Evolutionary conservation across 2,888 invertebrate species (phyloP).

Genomic region (Perdita meconis): DNA sequence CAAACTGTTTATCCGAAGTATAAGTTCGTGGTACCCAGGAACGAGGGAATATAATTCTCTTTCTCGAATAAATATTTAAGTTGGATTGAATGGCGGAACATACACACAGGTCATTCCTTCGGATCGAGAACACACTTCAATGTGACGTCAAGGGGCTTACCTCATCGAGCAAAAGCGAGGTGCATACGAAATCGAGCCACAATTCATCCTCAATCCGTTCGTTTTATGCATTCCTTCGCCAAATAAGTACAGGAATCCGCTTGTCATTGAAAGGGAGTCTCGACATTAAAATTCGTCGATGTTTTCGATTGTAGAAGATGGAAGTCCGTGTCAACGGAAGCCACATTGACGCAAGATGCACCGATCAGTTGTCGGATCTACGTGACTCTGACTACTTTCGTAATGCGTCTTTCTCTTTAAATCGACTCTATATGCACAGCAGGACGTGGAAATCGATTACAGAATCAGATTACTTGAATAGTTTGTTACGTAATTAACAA

Average conservation of each 20-base stretch:
- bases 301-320: constrained; percentile 27
- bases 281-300: constrained; percentile 32
- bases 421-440: constrained; percentile 18
- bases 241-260: background rate
- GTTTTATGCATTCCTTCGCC: constrained; percentile 8
- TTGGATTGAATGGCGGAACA: constrained; percentile 13
- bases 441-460: constrained; percentile 33
- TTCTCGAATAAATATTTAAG: background rate
- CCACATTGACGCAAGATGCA: constrained; percentile 56
- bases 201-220: background rate
- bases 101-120: background rate
- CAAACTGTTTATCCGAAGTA: background rate
- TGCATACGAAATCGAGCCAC: constrained; percentile 2
- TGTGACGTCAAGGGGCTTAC: constrained; percentile 21
- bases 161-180: constrained; percentile 5
- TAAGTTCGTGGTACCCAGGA: background rate
- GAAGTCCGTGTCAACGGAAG: constrained; percentile 62
- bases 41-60: constrained; percentile 13
- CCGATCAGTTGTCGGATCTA: constrained; percentile 30
- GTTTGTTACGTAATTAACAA: constrained; percentile 29
- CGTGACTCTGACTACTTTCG: constrained; percentile 46
- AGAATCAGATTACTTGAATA: constrained; percentile 3
- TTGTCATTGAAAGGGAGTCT: background rate
- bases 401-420: constrained; percentile 23
- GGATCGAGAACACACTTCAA: constrained; percentile 16